Evolutionary conservation across 2,888 invertebrate genomes (phyloP).

Genomic region (Acleris sparsana): DNA sequence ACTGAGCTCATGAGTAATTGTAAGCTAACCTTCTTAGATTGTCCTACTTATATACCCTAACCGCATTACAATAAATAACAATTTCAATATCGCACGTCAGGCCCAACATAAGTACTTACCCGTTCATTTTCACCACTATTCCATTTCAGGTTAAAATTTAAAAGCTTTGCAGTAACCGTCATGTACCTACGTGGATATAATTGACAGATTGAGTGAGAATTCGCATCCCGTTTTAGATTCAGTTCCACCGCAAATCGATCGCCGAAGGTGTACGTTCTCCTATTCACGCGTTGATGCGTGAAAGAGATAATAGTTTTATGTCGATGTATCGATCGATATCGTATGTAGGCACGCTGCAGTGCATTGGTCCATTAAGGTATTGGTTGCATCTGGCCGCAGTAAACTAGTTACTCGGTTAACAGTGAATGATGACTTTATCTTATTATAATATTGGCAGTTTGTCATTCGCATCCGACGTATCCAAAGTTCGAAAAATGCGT

Average conservation of each 20-base stretch:
- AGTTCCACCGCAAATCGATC: slow-evolving; percentile 26
- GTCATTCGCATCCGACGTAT: no score
- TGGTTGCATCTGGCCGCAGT: not conserved
- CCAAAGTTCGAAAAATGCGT: no score
- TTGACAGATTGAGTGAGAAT: slow-evolving; percentile 75
- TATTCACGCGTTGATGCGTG: slow-evolving; percentile 14
- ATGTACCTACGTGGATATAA: slow-evolving; percentile 55
- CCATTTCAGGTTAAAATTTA: slow-evolving; percentile 19
- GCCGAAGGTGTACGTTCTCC: slow-evolving; percentile 18
- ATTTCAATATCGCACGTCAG: not conserved
- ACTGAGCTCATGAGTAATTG: no score
- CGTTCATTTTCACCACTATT: not conserved
- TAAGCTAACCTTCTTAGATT: no score
- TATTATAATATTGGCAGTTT: no score
- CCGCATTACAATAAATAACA: not conserved
- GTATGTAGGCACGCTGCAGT: not conserved
- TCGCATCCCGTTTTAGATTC: slow-evolving; percentile 3
- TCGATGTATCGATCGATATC: not conserved
- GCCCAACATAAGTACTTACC: no score
- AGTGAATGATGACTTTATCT: no score
- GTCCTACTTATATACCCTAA: no score
- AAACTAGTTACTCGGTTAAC: no score
- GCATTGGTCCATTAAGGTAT: not conserved
- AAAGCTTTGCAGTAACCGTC: slow-evolving; percentile 50
- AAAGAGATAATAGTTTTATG: slow-evolving; percentile 6